Evolutionary conservation across 64 coral and sea anemone species (phyloP).

Genomic region (Stylophora pistillata): DNA sequence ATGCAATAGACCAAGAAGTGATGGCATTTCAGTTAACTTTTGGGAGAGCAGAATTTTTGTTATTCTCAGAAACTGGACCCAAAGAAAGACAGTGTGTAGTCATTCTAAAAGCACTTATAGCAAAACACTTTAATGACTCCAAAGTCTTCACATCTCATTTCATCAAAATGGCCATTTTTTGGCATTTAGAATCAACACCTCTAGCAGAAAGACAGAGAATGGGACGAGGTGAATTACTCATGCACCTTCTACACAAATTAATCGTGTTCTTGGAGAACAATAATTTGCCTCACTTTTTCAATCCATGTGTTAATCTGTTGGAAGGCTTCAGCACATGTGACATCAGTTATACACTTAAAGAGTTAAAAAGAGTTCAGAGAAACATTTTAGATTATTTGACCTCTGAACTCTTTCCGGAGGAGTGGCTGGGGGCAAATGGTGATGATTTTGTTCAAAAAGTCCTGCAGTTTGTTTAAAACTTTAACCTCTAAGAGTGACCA

Average conservation of each 20-base stretch:
- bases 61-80: constrained; percentile 25
- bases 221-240: constrained; percentile 16
- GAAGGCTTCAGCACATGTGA: background rate
- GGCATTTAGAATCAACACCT: constrained; percentile 31
- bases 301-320: background rate
- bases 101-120: constrained; percentile 6
- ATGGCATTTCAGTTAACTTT: constrained; percentile 25
- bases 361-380: constrained; percentile 3
- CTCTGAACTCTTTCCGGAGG: constrained; percentile 8
- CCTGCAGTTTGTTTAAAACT: background rate
- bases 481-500: too few relatives aligned
- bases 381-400: background rate
- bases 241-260: background rate
- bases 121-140: background rate
- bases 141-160: constrained; percentile 4
- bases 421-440: background rate
- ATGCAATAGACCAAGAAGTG: background rate
- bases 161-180: constrained; percentile 11
- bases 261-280: background rate
- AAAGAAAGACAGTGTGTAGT: constrained; percentile 29
- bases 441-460: constrained; percentile 34
- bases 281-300: constrained; percentile 32
- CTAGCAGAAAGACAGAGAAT: background rate
- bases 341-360: background rate
- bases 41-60: background rate